phyloP scores from a whole-genome alignment of 2,113 vertebrate genomes.

The Ameiurus melas region DNA sequence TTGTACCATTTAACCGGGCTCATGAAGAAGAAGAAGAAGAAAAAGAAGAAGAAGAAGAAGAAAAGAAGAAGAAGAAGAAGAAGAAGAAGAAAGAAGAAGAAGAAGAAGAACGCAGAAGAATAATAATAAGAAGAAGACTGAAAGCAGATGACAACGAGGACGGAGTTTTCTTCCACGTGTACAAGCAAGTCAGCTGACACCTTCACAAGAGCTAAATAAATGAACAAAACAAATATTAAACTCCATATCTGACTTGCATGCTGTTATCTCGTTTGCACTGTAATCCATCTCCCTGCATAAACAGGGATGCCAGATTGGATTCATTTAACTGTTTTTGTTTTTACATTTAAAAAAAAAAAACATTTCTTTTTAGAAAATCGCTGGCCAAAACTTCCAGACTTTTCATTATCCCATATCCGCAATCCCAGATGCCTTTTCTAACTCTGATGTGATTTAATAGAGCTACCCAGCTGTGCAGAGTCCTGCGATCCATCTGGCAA shows the following conservation, averaged over 20 bases:
- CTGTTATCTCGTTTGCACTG: neutral
- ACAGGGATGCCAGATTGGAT: neutral
- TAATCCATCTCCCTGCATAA: neutral
- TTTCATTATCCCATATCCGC: neutral
- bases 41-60: no score
- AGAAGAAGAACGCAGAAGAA: no score
- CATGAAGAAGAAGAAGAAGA: neutral
- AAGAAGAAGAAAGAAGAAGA: no score
- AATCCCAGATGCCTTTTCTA: neutral
- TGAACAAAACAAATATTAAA: neutral
- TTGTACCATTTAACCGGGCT: neutral
- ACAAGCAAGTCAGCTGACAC: neutral
- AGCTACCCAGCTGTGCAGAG: neutral
- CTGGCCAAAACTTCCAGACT: neutral
- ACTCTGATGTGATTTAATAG: neutral
- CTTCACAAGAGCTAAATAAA: neutral
- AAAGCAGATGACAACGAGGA: neutral
- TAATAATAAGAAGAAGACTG: no score
- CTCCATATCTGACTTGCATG: neutral
- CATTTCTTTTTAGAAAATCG: neutral
- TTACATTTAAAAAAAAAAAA: no score
- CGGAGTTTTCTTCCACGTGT: neutral
- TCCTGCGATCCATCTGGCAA: neutral
- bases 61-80: no score
- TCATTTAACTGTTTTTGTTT: neutral